Base-by-base conservation (phyloP, 2,113 vertebrate species). In the Catharus fuscescens region DNA sequence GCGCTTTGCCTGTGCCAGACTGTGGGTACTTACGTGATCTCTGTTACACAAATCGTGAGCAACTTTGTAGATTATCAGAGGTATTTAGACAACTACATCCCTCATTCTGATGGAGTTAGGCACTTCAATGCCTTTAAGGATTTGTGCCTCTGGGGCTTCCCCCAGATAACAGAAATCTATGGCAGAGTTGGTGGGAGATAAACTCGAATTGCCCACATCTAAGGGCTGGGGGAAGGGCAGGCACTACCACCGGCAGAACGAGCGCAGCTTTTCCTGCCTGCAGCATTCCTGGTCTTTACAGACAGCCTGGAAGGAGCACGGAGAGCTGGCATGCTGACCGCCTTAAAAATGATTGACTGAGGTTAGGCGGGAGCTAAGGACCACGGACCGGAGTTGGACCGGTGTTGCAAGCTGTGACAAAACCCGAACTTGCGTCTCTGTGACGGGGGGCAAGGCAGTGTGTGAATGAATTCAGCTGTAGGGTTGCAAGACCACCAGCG, bases 71-170 rank as follows among this genome's bases (percentile, higher is more conserved):
- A 86, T 96, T 96, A 97, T 96, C 96, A 67, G 94, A 0, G 12
- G 91, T 71, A 44, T 95, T 95, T 95, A 93, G 93, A 93, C 94
- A 93, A 40, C 92, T 88, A 61, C 88, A 95, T 96, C 95, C 89
- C 70, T 96, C 94, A 95, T 97, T 91, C 94, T 87, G 86, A 91
- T 45, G 93, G 92, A 95, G 91, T 87, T 94, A 96, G 95, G 91
- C 94, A 92, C 95, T 95, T 96, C 86, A 97, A 81, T 95, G 92
- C 89, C 94, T 95, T 92, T 74, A 91, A 95, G 73, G 69, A 89
- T 94, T 92, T 95, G 80, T 94, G 95, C 94, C 95, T 95, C 92
- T 88, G 94, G 91, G 92, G 79, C 47, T 88, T 70, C 25, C 59
- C 56, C 38, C 76, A 93, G 95, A 95, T 96, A 96, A 97, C 79